Base-by-base conservation (phyloP, 2,113 vertebrate species). In the Sialia sialis region DNA sequence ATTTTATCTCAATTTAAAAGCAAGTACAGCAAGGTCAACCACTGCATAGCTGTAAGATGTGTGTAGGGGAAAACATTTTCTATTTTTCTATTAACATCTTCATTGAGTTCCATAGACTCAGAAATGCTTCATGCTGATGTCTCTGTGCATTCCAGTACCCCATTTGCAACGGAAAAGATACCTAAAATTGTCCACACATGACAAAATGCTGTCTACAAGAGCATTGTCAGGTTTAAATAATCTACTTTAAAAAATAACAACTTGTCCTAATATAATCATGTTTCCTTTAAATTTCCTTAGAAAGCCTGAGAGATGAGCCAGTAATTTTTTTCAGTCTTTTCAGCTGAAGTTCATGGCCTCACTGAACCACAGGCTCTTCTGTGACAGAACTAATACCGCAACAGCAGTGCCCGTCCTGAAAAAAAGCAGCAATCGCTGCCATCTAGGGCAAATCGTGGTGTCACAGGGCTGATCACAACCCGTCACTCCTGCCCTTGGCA, bases 401-500 rank as follows among this genome's bases (percentile, higher is more conserved):
- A 29, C 23, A 7, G 39, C 25, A 29, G 10, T 1, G 1, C 4
- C 12, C 3, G 5, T 13, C 10, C 7, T 21, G 81, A 39, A 10
- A 29, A 80, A 58, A 70, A 30, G 36, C 32, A 73, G 70, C 70
- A 44, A 36, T 67, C 30, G 8, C 51, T 63, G 93, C 94, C 92
- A 95, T 43, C 95, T 91, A 52, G 9, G 95, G 87, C 63, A 66
- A 74, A 48, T 13, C 1, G 4, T 19, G 1, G 27, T 6, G 62
- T 0, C 4, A 56, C 86, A 56, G 41, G 20, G 14, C 19, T 14
- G 4, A 39, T 5, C 0, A 3, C 51, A 16, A 7, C 23, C 7
- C 0, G 9, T 5, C 5, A 2, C n/a, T 44, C 10, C 1, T 11
- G 75, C 13, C 6, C 2, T 4, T 1, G 44, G 48, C 56, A 55